phyloP scores from a whole-genome alignment of 2,888 invertebrate species.

The Synanthedon vespiformis region DNA sequence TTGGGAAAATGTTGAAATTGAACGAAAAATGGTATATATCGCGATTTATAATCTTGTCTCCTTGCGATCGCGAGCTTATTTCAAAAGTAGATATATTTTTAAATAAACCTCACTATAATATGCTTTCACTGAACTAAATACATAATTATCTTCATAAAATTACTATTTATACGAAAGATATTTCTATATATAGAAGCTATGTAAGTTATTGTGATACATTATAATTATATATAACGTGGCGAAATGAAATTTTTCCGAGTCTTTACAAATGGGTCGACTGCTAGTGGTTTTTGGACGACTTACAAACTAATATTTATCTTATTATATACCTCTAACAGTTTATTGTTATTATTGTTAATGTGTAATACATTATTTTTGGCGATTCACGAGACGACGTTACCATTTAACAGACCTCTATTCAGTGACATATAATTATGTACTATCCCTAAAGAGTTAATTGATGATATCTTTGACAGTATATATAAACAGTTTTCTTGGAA shows the following conservation, averaged over 20 bases:
- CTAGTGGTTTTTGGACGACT: conserved; percentile 45
- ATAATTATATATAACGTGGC: conserved; percentile 20
- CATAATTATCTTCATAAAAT: conserved; percentile 7
- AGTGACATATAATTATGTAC: no score
- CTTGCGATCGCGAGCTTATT: no score
- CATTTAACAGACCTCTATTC: background rate
- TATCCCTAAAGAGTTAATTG: no score
- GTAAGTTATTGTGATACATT: conserved; percentile 51
- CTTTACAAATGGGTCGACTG: conserved; percentile 47
- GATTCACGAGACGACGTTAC: conserved; percentile 12
- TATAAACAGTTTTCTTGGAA: no score
- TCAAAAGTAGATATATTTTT: background rate
- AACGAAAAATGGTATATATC: no score
- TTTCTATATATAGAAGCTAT: conserved; percentile 21
- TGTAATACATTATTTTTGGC: conserved; percentile 20
- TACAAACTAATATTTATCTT: conserved; percentile 34
- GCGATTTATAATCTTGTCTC: no score
- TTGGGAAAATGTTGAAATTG: no score
- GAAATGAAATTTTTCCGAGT: conserved; percentile 49
- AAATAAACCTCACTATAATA: background rate
- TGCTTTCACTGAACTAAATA: background rate
- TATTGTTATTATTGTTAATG: conserved; percentile 59
- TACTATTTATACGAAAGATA: conserved; percentile 1
- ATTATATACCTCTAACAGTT: conserved; percentile 47
- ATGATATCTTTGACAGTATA: no score